Percentiles rank a stretch among this genome's conserved stretches.
Evolutionary conservation across 2,797 vertebrate species (phyloP).

Genomic region (Lagodon rhomboides): DNA sequence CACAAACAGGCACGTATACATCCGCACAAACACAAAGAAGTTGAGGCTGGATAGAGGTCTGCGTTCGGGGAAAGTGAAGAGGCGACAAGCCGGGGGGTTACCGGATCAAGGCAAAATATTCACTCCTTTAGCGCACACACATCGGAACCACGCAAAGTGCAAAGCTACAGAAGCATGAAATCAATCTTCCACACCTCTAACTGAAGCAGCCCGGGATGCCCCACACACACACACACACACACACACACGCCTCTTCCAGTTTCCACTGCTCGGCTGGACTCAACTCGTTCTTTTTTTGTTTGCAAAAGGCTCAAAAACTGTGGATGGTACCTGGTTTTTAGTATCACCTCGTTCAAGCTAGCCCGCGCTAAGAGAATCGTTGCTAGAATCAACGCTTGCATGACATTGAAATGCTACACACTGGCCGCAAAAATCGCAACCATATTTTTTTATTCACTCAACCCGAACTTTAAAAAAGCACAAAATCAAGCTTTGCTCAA

Average conservation of each 20-base stretch:
- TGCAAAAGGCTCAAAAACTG: no score
- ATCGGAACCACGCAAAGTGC: constrained; percentile 12
- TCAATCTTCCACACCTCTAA: constrained; percentile 63
- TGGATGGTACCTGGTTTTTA: no score
- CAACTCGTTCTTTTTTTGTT: no score
- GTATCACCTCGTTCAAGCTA: no score
- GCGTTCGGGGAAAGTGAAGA: constrained; percentile 33
- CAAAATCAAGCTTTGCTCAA: no score
- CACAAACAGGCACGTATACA: constrained; percentile 2
- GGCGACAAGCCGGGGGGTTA: constrained; percentile 56
- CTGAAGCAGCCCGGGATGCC: constrained; percentile 45
- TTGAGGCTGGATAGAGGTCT: constrained; percentile 14
- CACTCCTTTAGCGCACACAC: constrained; percentile 28
- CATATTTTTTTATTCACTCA: no score
- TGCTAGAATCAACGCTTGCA: no score
- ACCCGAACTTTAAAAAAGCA: no score
- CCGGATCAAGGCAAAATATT: constrained; percentile 56
- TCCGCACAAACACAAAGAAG: constrained; percentile 5
- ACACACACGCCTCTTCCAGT: not conserved
- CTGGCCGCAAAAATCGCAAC: no score
- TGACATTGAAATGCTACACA: no score
- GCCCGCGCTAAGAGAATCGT: no score
- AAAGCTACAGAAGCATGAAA: constrained; percentile 54
- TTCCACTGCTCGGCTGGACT: no score
- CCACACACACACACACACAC: constrained; percentile 19